These are phyloP conservation scores for Scotopteryx bipunctaria DNA, from an alignment of 2,888 invertebrate species.

Conservation along the genomic window DNA sequence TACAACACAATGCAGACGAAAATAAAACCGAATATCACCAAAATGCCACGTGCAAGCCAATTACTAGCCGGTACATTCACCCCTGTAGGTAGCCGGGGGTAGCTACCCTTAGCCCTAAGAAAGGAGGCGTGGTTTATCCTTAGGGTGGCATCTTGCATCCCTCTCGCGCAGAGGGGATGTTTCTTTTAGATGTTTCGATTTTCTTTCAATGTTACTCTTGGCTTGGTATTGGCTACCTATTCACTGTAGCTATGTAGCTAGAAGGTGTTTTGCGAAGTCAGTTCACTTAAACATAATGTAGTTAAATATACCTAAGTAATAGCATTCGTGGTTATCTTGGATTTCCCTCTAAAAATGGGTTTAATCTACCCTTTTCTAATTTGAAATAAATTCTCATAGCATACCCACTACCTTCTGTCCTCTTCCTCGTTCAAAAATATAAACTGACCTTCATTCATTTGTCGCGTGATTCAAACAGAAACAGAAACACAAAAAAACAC, in stretches of 20 bases:
- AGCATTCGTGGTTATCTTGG: no score
- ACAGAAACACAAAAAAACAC: no score
- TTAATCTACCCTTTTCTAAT: no score
- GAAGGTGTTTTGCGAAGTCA: constrained; percentile 3
- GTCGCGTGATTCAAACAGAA: no score
- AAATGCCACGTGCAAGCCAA: constrained; percentile 58
- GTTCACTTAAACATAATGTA: not conserved
- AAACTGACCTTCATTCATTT: no score
- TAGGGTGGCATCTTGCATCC: constrained; percentile 57
- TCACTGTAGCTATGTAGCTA: not conserved
- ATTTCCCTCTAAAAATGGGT: no score
- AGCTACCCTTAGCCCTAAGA: constrained; percentile 58
- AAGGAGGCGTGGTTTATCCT: constrained; percentile 62
- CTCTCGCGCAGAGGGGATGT: constrained; percentile 44
- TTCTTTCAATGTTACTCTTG: constrained; percentile 33
- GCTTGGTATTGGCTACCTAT: not conserved
- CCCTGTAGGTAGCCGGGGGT: constrained; percentile 46
- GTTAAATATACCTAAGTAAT: no score
- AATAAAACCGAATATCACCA: constrained; percentile 23
- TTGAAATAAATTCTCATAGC: no score
- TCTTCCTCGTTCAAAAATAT: no score
- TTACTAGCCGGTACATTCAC: constrained; percentile 58
- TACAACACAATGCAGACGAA: constrained; percentile 4
- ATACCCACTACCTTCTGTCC: no score
- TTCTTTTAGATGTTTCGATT: constrained; percentile 33